These are phyloP conservation scores for Sinelater perroti DNA, from an alignment of 2,888 invertebrate genomes.

Conservation along the genomic window DNA sequence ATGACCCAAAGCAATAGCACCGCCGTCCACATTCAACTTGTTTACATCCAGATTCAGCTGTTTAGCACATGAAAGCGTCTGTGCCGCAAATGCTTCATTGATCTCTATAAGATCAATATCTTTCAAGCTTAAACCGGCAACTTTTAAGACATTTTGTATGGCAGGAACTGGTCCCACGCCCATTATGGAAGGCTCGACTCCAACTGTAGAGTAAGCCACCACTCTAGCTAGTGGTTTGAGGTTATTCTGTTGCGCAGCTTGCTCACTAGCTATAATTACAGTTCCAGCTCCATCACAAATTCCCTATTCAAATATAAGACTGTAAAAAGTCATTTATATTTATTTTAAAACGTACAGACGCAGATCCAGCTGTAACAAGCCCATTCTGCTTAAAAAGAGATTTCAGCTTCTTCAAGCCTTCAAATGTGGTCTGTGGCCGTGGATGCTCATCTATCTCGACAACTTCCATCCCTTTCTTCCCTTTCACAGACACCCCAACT, in stretches of 20 bases:
- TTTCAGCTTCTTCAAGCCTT: constrained; percentile 84
- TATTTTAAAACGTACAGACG: constrained; percentile 74
- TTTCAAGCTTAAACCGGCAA: constrained; percentile 78
- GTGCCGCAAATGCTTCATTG: constrained; percentile 98
- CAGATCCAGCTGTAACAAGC: constrained; percentile 91
- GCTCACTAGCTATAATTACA: constrained; percentile 89
- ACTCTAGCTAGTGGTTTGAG: constrained; percentile 91
- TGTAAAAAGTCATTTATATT: background rate
- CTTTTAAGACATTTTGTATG: constrained; percentile 84
- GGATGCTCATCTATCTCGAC: constrained; percentile 94
- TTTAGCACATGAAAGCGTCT: constrained; percentile 91
- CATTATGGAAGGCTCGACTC: constrained; percentile 98
- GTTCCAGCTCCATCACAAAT: constrained; percentile 98
- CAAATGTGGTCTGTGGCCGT: constrained; percentile 85
- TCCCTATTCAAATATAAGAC: constrained; percentile 73
- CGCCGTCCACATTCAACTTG: constrained; percentile 94
- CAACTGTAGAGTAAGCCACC: constrained; percentile 90
- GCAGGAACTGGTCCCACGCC: constrained; percentile 97
- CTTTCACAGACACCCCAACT: constrained; percentile 82
- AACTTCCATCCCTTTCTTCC: constrained; percentile 82
- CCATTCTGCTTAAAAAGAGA: constrained; percentile 95
- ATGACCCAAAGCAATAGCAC: constrained; percentile 97
- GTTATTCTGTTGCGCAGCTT: constrained; percentile 80
- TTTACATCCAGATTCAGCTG: constrained; percentile 85
- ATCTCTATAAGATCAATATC: constrained; percentile 97